phyloP scores from a whole-genome alignment of 2,113 vertebrate genomes.

The Grammomys dolichurus region DNA sequence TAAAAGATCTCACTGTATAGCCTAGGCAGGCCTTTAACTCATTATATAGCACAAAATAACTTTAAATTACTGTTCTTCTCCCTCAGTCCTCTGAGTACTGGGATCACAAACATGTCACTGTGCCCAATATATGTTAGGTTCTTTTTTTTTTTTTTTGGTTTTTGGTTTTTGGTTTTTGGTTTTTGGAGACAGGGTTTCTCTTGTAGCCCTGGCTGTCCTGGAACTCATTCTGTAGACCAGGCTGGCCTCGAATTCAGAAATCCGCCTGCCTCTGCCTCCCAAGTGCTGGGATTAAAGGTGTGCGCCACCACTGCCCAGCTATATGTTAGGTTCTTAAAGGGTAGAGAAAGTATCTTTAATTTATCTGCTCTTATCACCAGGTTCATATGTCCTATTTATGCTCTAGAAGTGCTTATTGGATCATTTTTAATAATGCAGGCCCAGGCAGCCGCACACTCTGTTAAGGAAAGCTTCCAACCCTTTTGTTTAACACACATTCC shows the following conservation, averaged over 20 bases:
- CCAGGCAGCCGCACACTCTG: background rate
- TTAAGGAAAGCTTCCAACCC: conserved; percentile 20
- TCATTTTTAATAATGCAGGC: conserved; percentile 45
- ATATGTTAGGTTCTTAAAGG: conserved; percentile 54
- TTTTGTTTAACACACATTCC: background rate
- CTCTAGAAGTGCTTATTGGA: conserved; percentile 27
- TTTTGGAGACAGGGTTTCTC: no score
- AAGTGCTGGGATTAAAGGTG: no score
- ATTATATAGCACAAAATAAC: background rate
- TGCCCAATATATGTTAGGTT: background rate
- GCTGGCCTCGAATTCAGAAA: no score
- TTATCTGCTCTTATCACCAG: background rate
- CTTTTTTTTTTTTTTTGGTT: background rate
- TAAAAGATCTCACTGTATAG: no score
- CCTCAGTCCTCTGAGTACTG: background rate
- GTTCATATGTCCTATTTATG: conserved; percentile 46
- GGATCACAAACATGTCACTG: background rate
- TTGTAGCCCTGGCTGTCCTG: no score
- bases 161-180: no score
- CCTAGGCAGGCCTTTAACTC: no score
- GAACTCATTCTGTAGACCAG: no score
- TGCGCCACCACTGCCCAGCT: background rate
- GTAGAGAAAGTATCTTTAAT: conserved; percentile 43
- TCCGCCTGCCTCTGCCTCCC: no score
- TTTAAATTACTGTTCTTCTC: background rate